These are phyloP conservation scores for Mantis religiosa DNA, from an alignment of 2,888 invertebrate species.

Conservation along the genomic window DNA sequence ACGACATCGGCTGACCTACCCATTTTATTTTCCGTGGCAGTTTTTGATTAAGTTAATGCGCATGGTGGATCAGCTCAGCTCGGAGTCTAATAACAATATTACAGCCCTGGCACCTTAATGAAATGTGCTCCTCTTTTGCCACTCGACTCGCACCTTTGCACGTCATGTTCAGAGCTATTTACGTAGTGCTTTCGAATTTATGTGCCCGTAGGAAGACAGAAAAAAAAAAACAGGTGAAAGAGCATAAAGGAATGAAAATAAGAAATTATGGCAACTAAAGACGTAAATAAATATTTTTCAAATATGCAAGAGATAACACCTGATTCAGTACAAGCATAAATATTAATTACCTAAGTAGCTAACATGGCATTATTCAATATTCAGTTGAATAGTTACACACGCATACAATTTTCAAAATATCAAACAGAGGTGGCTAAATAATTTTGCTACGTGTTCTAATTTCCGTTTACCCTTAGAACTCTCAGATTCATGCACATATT, in stretches of 20 bases:
- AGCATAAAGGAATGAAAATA: neutral
- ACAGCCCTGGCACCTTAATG: neutral
- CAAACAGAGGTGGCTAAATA: too few relatives aligned
- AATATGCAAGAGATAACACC: too few relatives aligned
- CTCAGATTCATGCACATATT: too few relatives aligned
- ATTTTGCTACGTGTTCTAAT: too few relatives aligned
- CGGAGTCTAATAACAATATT: neutral
- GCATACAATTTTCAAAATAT: too few relatives aligned
- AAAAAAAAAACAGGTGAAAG: neutral
- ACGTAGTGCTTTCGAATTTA: neutral
- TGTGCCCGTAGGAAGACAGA: neutral
- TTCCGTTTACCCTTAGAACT: too few relatives aligned
- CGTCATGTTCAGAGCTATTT: neutral
- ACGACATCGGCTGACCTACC: neutral
- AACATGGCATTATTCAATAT: too few relatives aligned
- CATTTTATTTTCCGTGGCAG: neutral
- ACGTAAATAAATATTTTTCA: too few relatives aligned
- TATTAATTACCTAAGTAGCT: too few relatives aligned
- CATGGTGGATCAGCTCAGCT: neutral
- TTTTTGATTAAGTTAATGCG: neutral
- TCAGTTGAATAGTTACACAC: too few relatives aligned
- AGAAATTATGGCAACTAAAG: too few relatives aligned
- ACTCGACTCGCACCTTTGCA: neutral
- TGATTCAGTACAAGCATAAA: too few relatives aligned
- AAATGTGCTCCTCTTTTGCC: neutral